Base-by-base conservation (phyloP, 2,888 invertebrate species). In the Netelia melanura region DNA sequence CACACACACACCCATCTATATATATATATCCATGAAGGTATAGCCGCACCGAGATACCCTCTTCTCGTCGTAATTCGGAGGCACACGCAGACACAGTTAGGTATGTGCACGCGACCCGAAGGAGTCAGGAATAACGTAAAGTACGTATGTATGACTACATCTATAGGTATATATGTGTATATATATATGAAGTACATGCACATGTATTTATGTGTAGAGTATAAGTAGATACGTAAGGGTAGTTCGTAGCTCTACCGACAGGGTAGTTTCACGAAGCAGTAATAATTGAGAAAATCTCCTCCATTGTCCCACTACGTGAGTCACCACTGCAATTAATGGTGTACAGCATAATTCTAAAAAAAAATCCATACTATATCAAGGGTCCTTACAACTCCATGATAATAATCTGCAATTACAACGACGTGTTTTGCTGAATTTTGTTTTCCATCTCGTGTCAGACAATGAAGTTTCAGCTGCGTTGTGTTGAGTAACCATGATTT, bases 41-140 rank as follows among this genome's bases (percentile, higher is more conserved):
- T 56, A 56, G 75, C 58, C 43, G 44, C 81, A 78, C 65, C 78
- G 25, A 68, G 74, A 78, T 62, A 62, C 43, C 11, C 23, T 58
- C 58, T 61, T 25, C 67, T 58, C 58, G 44, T 64, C 81, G 77
- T 81, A 77, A 81, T 78, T 81, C 74, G 70, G 70, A 43, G 68
- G 77, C 68, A 81, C 77, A 81, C 78, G 78, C 58, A 62, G 74
- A 72, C n/a, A 56, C 38, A 43, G 75, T 54, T 80, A 62, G 52
- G 70, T 81, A 81, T 76, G 70, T 72, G 84, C 84, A 84, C 76
- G 84, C 84, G 75, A 84, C 74, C 76, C 72, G 54, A 61, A 79
- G 58, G 30, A 77, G 72, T 84, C 72, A 52, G 80, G 72, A 76
- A 58, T 21, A 58, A 72, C 61, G 80, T 84, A 76, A 68, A 30